Conservation (phyloP, 2,888 invertebrate species). For the Balanococcus diminutus region DNA sequence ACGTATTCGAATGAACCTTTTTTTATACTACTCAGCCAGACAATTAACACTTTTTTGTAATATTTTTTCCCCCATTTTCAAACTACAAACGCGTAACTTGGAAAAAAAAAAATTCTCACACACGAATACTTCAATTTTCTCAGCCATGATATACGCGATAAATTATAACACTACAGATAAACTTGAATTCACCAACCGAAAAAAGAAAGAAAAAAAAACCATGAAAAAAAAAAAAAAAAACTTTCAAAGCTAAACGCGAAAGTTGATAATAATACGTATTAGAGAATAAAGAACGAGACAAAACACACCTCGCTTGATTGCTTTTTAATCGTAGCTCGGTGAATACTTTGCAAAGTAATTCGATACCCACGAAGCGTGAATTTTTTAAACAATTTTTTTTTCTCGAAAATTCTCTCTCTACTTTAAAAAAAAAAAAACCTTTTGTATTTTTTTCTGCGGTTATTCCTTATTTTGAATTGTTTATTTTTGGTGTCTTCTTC, state of each 20-base stretch:
- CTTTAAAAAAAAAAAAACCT: no score
- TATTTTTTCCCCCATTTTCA: not conserved
- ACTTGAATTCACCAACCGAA: no score
- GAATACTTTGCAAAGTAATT: not conserved
- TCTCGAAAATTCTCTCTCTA: not conserved
- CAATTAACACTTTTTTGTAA: not conserved
- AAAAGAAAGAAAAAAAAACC: no score
- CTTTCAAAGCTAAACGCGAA: not conserved
- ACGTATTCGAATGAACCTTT: not conserved
- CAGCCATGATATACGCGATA: not conserved
- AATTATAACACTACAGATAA: no score
- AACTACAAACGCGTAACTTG: not conserved
- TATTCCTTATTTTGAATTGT: not conserved
- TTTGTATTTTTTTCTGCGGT: not conserved
- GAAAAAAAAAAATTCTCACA: not conserved
- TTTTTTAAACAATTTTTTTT: constrained; percentile 31
- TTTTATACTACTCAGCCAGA: not conserved
- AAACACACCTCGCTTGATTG: constrained; percentile 18
- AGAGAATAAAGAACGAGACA: not conserved
- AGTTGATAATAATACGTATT: not conserved
- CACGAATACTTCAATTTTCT: not conserved
- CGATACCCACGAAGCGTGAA: constrained; percentile 4
- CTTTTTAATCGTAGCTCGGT: not conserved
- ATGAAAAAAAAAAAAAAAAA: not conserved
- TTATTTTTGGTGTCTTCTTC: not conserved